Base-by-base conservation (phyloP, 2,113 vertebrate genomes). In the Nibea albiflora region DNA sequence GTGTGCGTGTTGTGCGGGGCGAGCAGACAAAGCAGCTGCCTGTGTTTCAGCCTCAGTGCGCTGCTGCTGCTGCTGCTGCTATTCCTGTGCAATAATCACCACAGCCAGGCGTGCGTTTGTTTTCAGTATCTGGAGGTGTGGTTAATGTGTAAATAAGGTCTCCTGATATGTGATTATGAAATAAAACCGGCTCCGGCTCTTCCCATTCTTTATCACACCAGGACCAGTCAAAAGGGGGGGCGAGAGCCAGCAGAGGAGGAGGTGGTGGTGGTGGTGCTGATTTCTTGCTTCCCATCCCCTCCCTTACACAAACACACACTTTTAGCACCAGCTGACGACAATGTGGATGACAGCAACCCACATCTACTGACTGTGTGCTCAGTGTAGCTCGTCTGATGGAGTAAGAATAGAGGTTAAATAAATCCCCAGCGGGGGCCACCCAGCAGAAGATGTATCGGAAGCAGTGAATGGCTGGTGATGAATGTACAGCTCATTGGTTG, bases 61-160 rank as follows among this genome's bases (percentile, higher is more conserved):
- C 26, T 56, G 11, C 58, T 24, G 47, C 26, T 56, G 11, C 73
- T 24, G 47, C 26, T 56, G 11, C 73, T 47, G 44, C 12, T 20
- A 52, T 57, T 3, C 70, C 73, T 61, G 39, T 39, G 77, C 54
- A 70, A 76, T 61, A 50, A 74, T 83, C 73, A 47, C 46, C 68
- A 73, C 9, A 57, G 62, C 67, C 72, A 76, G 70, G 78, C 84
- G 73, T 83, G 90, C 61, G 69, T 88, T 85, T 87, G 91, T 82
- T 90, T 84, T 77, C 70, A 52, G 53, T 56, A 62, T 79, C 62
- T 73, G 73, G 79, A 86, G 77, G 79, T 90, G 86, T 78, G 75
- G 86, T 86, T 86, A 42, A 11, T 69, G 71, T 81, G 58, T 71
- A 56, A 39, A 70, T 64, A 68, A 80, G 63, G 68, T 58, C 62